phyloP scores from a whole-genome alignment of 1,140 invertebrate species.

The Venturia canescens region DNA sequence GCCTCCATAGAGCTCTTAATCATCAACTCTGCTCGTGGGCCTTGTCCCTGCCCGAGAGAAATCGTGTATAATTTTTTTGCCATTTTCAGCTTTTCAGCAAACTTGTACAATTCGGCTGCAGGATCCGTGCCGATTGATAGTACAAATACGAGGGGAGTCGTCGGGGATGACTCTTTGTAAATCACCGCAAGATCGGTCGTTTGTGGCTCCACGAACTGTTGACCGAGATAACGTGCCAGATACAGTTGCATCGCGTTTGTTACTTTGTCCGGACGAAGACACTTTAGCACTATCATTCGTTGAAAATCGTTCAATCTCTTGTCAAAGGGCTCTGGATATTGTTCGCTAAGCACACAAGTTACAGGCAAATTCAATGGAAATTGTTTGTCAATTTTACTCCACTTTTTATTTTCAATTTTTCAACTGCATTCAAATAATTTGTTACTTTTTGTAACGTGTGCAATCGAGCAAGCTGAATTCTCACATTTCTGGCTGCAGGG shows the following conservation, averaged over 20 bases:
- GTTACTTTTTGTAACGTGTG: too few species aligned
- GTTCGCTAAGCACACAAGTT: slow-evolving; percentile 65
- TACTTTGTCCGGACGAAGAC: slow-evolving; percentile 85
- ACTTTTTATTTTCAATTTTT: too few species aligned
- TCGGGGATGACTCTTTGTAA: slow-evolving; percentile 81
- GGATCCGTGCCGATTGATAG: slow-evolving; percentile 86
- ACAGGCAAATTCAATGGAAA: too few species aligned
- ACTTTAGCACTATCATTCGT: slow-evolving; percentile 84
- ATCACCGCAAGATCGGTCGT: slow-evolving; percentile 81
- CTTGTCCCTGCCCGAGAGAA: slow-evolving; percentile 86
- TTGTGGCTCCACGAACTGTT: slow-evolving; percentile 83
- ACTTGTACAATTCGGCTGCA: slow-evolving; percentile 80
- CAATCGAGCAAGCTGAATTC: slow-evolving; percentile 44
- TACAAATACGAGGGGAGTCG: slow-evolving; percentile 83
- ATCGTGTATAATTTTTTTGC: slow-evolving; percentile 80
- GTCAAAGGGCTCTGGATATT: slow-evolving; percentile 79
- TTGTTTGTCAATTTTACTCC: too few species aligned
- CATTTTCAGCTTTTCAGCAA: slow-evolving; percentile 81
- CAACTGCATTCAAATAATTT: too few species aligned
- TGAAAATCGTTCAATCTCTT: slow-evolving; percentile 81
- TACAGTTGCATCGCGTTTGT: slow-evolving; percentile 84
- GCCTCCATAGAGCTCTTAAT: slow-evolving; percentile 79
- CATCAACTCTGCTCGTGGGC: slow-evolving; percentile 81
- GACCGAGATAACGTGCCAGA: slow-evolving; percentile 79
- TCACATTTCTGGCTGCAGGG: slow-evolving; percentile 76